phyloP scores from a whole-genome alignment of 2,888 invertebrate genomes.

The Altica lythri region DNA sequence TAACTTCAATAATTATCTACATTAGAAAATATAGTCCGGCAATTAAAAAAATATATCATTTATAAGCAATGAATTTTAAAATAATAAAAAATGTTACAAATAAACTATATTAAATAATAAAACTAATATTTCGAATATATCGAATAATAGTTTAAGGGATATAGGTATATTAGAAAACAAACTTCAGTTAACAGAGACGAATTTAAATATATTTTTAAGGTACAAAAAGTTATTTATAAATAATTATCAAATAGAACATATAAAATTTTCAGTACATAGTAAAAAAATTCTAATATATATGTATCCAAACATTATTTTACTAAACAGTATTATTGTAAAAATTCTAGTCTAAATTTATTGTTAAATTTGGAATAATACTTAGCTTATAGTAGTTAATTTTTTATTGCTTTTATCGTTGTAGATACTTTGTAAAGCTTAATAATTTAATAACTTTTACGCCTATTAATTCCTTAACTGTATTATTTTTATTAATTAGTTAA shows the following conservation, averaged over 20 bases:
- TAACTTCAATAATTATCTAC: slow-evolving; percentile 19
- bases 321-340: slow-evolving; percentile 22
- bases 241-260: no score
- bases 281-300: no score
- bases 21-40: slow-evolving; percentile 1
- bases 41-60: slow-evolving; percentile 21
- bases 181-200: no score
- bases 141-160: no score
- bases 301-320: slow-evolving; percentile 1
- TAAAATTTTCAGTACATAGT: no score
- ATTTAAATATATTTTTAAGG: no score
- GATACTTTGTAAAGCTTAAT: slow-evolving; percentile 1
- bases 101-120: slow-evolving; percentile 12
- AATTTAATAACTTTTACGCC: slow-evolving; percentile 1
- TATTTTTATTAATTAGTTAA: slow-evolving; percentile 3
- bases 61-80: slow-evolving; percentile 19
- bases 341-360: slow-evolving; percentile 22
- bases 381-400: not conserved
- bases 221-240: no score
- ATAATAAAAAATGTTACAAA: slow-evolving; percentile 15
- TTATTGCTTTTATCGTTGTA: not conserved
- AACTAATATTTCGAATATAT: no score
- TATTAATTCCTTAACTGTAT: slow-evolving; percentile 7
- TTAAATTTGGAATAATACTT: slow-evolving; percentile 5
- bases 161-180: no score